Evolutionary conservation across 2,888 invertebrate genomes (phyloP).

Genomic region (Hirtodrosophila confusa): DNA sequence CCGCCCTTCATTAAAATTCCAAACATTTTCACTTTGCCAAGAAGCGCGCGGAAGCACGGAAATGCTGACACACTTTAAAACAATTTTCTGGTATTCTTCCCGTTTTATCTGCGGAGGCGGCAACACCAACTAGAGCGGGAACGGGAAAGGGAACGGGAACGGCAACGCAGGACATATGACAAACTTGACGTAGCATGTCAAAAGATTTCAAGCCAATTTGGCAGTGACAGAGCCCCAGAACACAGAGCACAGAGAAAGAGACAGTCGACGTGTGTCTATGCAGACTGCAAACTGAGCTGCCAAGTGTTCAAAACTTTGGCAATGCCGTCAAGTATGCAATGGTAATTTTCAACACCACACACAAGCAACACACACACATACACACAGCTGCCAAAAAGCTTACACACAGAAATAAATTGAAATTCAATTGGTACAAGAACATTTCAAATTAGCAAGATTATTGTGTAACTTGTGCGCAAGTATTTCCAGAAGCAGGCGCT

Average conservation of each 20-base stretch:
- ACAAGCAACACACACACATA: constrained; percentile 3
- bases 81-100: constrained; percentile 71
- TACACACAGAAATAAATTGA: constrained; percentile 49
- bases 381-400: constrained; percentile 35
- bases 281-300: constrained; percentile 28
- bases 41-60: constrained; percentile 41
- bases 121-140: neutral
- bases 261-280: constrained; percentile 26
- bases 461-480: constrained; percentile 33
- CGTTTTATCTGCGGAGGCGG: constrained; percentile 23
- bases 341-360: constrained; percentile 45
- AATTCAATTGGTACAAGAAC: constrained; percentile 52
- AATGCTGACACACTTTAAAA: constrained; percentile 80
- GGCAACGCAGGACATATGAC: constrained; percentile 71
- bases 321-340: constrained; percentile 54
- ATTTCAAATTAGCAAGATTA: constrained; percentile 48
- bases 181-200: constrained; percentile 78
- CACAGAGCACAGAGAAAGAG: constrained; percentile 6
- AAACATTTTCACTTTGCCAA: constrained; percentile 71
- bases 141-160: neutral
- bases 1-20: constrained; percentile 75
- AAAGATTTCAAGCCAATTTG: constrained; percentile 76
- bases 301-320: constrained; percentile 46
- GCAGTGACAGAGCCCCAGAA: constrained; percentile 36
- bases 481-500: neutral